phyloP scores from a whole-genome alignment of 2,888 invertebrate genomes.

The Agrochola lota region DNA sequence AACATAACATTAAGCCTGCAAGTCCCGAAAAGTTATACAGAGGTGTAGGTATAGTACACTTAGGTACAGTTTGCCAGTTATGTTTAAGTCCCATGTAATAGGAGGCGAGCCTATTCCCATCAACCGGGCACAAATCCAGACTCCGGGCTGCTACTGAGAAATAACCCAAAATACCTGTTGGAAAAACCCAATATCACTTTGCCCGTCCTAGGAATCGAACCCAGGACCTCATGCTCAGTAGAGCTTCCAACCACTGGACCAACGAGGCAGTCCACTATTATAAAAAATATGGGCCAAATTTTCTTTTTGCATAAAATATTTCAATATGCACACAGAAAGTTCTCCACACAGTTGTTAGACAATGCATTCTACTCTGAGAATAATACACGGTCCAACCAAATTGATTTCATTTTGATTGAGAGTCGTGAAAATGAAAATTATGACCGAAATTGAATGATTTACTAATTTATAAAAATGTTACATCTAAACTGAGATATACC shows the following conservation, averaged over 20 bases:
- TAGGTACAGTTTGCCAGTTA: too few species aligned
- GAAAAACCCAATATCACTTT: not conserved
- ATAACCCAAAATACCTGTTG: not conserved
- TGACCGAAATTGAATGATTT: not conserved
- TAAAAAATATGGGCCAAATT: not conserved
- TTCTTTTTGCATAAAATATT: not conserved
- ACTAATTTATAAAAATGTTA: not conserved
- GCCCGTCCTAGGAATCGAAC: not conserved
- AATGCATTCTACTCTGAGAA: not conserved
- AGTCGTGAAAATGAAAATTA: not conserved
- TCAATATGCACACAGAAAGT: not conserved
- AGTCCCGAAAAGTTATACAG: not conserved
- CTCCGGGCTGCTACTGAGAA: not conserved
- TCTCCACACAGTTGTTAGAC: not conserved
- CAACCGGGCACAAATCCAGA: not conserved
- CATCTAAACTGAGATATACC: too few species aligned
- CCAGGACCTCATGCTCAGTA: not conserved
- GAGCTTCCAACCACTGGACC: not conserved
- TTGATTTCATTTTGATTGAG: not conserved
- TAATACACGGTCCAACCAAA: not conserved
- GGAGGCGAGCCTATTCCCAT: not conserved
- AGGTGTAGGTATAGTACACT: not conserved
- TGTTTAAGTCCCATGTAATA: not conserved
- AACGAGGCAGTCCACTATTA: not conserved
- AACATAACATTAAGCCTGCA: not conserved